These are phyloP conservation scores for Nymphalis c-album DNA, from an alignment of 2,888 invertebrate genomes.

Conservation along the genomic window DNA sequence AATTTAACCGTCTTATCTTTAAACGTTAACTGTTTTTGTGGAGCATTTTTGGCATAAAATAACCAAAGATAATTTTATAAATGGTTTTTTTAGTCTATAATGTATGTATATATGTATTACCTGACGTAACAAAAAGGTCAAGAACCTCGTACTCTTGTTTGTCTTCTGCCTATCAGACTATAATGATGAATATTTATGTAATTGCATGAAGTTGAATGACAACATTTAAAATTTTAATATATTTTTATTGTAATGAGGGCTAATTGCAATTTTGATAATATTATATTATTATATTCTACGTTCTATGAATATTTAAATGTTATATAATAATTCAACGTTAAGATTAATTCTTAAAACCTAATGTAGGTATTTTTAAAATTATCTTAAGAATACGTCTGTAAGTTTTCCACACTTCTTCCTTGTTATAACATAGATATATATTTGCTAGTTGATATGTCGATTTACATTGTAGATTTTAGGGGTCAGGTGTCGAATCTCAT, in stretches of 20 bases:
- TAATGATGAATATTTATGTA: slow-evolving; percentile 7
- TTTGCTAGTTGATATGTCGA: slow-evolving; percentile 25
- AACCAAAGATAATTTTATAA: too few species aligned
- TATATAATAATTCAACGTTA: too few species aligned
- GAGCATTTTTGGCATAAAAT: too few species aligned
- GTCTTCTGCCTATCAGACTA: background rate
- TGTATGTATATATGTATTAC: too few species aligned
- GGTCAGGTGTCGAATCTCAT: slow-evolving; percentile 66
- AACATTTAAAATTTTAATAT: slow-evolving; percentile 1
- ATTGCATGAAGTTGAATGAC: background rate
- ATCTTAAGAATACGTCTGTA: background rate
- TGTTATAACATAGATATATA: slow-evolving; percentile 18
- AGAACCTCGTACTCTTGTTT: background rate
- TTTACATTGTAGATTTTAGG: slow-evolving; percentile 40
- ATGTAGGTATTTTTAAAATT: slow-evolving; percentile 12
- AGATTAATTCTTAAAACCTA: background rate
- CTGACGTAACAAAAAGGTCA: background rate
- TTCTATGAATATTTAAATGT: too few species aligned
- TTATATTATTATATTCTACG: too few species aligned
- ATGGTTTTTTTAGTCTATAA: too few species aligned
- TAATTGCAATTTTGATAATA: background rate
- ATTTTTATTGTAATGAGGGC: background rate
- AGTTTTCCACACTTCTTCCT: background rate
- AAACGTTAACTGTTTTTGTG: too few species aligned
- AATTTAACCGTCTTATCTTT: too few species aligned